phyloP scores from a whole-genome alignment of 2,888 invertebrate genomes.

The Caenorhabditis panamensis region DNA sequence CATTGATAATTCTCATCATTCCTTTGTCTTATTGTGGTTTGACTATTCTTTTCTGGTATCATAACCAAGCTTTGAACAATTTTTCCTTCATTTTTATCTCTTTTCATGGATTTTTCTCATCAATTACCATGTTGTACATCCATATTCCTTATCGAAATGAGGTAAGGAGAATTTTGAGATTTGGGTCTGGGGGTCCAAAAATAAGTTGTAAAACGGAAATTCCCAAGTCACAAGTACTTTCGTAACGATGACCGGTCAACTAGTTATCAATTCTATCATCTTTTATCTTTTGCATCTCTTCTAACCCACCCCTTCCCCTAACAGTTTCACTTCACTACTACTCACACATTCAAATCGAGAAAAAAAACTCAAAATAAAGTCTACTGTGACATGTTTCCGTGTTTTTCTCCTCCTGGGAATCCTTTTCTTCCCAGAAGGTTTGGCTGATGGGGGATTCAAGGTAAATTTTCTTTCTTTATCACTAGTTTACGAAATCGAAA shows the following conservation, averaged over 20 bases:
- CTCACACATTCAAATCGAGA: not conserved
- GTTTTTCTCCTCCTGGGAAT: constrained; percentile 5
- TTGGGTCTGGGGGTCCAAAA: no score
- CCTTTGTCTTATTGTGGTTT: not conserved
- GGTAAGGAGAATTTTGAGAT: no score
- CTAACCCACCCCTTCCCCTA: not conserved
- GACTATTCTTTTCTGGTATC: not conserved
- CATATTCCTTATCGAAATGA: constrained; percentile 5
- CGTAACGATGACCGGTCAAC: constrained; percentile 10
- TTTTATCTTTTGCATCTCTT: not conserved
- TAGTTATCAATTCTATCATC: not conserved
- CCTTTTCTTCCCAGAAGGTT: not conserved
- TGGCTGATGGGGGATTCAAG: constrained; percentile 1
- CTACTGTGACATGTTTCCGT: constrained; percentile 28
- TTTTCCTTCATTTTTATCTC: not conserved
- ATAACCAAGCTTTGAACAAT: constrained; percentile 16
- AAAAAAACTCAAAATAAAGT: constrained; percentile 35
- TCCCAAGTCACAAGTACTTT: no score
- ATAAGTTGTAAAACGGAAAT: no score
- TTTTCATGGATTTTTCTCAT: constrained; percentile 3
- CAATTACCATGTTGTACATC: constrained; percentile 1
- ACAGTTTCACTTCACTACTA: not conserved
- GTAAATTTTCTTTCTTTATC: no score
- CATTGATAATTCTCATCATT: not conserved
- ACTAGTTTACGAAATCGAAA: not conserved